These are phyloP conservation scores for Globia sparganii DNA, from an alignment of 2,888 invertebrate species.

Conservation along the genomic window DNA sequence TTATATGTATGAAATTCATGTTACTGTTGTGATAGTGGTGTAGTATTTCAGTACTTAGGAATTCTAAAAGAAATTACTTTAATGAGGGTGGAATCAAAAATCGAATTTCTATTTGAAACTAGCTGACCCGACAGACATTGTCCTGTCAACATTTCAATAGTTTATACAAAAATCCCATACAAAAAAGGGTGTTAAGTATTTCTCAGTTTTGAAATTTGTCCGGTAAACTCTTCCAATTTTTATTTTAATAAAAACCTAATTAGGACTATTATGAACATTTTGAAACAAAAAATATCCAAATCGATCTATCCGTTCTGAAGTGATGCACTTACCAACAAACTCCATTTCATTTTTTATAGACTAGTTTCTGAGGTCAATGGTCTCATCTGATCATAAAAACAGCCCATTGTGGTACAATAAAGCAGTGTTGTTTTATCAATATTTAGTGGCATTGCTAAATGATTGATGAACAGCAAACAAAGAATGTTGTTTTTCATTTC, in stretches of 20 bases:
- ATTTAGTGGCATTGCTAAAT: neutral
- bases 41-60: neutral
- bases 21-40: neutral
- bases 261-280: neutral
- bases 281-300: neutral
- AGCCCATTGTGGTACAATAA: neutral
- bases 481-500: slow-evolving; percentile 38
- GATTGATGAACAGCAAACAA: slow-evolving; percentile 37
- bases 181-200: neutral
- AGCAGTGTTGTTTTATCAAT: neutral
- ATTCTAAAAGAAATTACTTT: neutral
- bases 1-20: neutral
- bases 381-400: neutral
- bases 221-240: neutral
- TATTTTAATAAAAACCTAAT: neutral
- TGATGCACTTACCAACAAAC: neutral
- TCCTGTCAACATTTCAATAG: neutral
- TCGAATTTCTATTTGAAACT: neutral
- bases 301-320: neutral
- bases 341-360: neutral
- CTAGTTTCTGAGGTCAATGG: neutral
- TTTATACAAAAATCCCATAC: neutral
- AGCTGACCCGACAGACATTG: neutral
- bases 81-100: neutral
- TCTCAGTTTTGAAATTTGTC: neutral